Conservation (phyloP, 2,113 vertebrate genomes). For the Chionomys nivalis region DNA sequence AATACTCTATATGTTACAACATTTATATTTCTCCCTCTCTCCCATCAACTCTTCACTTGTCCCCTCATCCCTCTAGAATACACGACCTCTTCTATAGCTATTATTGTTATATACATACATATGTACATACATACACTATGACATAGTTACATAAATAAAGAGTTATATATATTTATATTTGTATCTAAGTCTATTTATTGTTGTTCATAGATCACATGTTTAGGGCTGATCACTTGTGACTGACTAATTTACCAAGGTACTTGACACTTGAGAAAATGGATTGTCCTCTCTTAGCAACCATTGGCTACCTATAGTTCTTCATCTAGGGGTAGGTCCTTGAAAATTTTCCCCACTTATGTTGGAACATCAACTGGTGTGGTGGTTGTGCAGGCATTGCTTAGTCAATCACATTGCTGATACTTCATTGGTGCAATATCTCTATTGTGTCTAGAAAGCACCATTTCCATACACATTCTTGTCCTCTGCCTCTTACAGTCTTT, state of each 20-base stretch:
- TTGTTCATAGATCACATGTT: not conserved
- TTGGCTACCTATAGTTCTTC: not conserved
- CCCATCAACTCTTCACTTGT: not conserved
- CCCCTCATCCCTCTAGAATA: not conserved
- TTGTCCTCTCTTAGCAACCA: not conserved
- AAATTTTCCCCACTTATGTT: not conserved
- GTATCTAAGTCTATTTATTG: not conserved
- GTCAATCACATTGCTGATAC: not conserved
- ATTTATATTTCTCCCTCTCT: not conserved
- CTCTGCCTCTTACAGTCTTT: not conserved
- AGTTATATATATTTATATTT: not conserved
- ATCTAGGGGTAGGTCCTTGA: not conserved
- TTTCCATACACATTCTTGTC: not conserved
- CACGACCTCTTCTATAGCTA: not conserved
- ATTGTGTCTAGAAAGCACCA: not conserved
- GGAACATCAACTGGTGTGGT: not conserved
- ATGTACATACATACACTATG: not conserved
- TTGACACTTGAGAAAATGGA: not conserved
- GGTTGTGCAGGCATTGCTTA: not conserved
- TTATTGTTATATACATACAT: not conserved
- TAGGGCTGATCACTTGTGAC: not conserved
- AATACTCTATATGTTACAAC: not conserved
- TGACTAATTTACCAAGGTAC: not conserved
- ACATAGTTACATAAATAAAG: not conserved
- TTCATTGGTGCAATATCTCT: not conserved